These are phyloP conservation scores for Pogonognathellus flavescens DNA, from an alignment of 1,140 invertebrate genomes.

Conservation along the genomic window DNA sequence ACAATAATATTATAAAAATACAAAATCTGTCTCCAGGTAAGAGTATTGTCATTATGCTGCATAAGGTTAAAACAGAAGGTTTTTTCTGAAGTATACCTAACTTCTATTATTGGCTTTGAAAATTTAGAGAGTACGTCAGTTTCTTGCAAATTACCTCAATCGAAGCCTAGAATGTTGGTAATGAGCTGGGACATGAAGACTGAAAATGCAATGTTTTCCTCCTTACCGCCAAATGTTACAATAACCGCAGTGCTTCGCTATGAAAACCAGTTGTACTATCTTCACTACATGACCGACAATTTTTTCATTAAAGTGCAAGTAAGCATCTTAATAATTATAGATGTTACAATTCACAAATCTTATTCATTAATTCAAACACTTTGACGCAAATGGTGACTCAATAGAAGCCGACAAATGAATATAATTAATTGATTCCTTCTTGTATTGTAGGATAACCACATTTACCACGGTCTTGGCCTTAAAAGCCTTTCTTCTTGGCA, in stretches of 20 bases:
- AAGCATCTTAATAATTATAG: neutral
- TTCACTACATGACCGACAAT: slow-evolving; percentile 64
- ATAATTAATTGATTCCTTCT: neutral
- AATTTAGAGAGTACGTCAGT: neutral
- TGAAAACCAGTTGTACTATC: slow-evolving; percentile 60
- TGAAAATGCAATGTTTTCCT: slow-evolving; percentile 39
- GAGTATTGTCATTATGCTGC: no score
- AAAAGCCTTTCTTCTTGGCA: slow-evolving; percentile 79
- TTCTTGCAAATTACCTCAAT: neutral
- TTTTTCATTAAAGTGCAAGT: slow-evolving; percentile 62
- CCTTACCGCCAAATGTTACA: slow-evolving; percentile 43
- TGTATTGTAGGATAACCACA: slow-evolving; percentile 77
- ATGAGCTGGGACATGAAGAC: slow-evolving; percentile 65
- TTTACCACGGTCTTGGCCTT: slow-evolving; percentile 88
- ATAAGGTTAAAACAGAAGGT: no score
- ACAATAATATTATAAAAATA: slow-evolving; percentile 35
- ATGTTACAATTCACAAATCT: neutral
- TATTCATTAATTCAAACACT: neutral
- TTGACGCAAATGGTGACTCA: no score
- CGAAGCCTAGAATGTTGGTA: slow-evolving; percentile 55
- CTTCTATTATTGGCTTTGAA: no score
- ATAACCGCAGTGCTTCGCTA: slow-evolving; percentile 60
- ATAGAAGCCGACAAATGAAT: no score
- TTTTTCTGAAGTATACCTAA: neutral
- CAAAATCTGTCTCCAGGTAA: slow-evolving; percentile 34